Evolutionary conservation across 1,140 invertebrate species (phyloP).

Genomic region (Teleogryllus occipitalis): DNA sequence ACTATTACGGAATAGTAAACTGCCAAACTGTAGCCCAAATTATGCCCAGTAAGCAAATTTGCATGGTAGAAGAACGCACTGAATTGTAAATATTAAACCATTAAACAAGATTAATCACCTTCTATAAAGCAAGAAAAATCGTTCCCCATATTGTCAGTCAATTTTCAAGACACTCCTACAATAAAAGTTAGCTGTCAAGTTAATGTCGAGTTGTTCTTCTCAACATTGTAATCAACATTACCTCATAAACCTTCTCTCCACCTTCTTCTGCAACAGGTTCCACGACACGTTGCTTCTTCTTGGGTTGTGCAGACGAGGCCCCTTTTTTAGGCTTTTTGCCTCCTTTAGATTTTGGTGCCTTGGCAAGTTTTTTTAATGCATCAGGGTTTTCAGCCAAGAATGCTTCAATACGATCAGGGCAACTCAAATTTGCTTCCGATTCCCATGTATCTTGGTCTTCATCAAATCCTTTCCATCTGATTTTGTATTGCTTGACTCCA

Average conservation of each 20-base stretch:
- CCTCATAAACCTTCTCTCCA: constrained; percentile 58
- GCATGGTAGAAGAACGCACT: too few relatives aligned
- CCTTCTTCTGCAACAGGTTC: constrained; percentile 40
- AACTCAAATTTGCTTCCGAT: constrained; percentile 62
- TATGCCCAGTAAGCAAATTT: too few relatives aligned
- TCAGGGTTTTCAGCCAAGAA: constrained; percentile 40
- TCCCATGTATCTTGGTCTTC: constrained; percentile 71
- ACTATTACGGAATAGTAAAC: too few relatives aligned
- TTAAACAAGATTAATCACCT: too few relatives aligned
- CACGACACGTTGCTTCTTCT: constrained; percentile 31
- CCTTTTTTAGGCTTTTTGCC: constrained; percentile 27
- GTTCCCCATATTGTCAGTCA: too few relatives aligned
- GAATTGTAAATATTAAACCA: too few relatives aligned
- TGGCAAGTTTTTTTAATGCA: constrained; percentile 25
- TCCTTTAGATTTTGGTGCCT: constrained; percentile 32
- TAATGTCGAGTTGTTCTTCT: too few relatives aligned
- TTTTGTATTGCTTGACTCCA: constrained; percentile 60
- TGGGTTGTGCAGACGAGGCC: constrained; percentile 30
- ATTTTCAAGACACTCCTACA: too few relatives aligned
- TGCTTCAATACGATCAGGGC: constrained; percentile 54
- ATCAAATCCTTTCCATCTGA: constrained; percentile 75
- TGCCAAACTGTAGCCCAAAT: too few relatives aligned
- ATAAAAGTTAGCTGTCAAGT: too few relatives aligned
- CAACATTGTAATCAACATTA: constrained; percentile 22
- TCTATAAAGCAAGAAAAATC: too few relatives aligned